Evolutionary conservation across 2,113 vertebrate species (phyloP).

Genomic region (Vicugna pacos): DNA sequence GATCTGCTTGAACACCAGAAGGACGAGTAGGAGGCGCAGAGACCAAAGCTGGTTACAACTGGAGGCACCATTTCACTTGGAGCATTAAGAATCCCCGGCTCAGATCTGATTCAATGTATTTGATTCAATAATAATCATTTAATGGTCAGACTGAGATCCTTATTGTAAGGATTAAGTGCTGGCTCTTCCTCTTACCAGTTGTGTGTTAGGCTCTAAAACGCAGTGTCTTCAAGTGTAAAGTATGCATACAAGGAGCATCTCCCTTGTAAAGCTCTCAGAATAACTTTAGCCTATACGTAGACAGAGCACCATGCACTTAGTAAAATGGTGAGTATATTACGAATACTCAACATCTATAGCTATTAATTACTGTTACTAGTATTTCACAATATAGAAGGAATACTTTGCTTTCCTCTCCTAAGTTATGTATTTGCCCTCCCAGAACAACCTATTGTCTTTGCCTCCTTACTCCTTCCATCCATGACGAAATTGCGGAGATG

Average conservation of each 20-base stretch:
- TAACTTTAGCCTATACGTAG: not conserved
- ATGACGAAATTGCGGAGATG: not conserved
- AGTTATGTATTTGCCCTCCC: not conserved
- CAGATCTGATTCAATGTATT: not conserved
- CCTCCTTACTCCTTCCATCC: not conserved
- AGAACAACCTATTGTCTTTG: not conserved
- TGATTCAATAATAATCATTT: not conserved
- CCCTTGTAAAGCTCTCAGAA: not conserved
- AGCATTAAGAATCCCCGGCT: not conserved
- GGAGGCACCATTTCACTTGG: not conserved
- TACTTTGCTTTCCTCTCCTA: not conserved
- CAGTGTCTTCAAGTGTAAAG: not conserved
- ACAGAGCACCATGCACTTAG: not conserved
- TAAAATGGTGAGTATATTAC: not conserved
- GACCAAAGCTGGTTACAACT: accelerated
- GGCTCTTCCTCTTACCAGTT: not conserved
- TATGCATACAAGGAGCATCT: not conserved
- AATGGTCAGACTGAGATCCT: not conserved
- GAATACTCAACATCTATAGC: not conserved
- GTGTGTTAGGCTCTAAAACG: not conserved
- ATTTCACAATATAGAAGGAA: not conserved
- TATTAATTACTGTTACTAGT: not conserved
- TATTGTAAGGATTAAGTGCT: not conserved
- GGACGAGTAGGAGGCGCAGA: not conserved
- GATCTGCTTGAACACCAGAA: not conserved